Evolutionary conservation across 1,140 invertebrate species (phyloP), one percentile per base, ranked within the genome.

Genomic region (Camponotus floridanus): DNA sequence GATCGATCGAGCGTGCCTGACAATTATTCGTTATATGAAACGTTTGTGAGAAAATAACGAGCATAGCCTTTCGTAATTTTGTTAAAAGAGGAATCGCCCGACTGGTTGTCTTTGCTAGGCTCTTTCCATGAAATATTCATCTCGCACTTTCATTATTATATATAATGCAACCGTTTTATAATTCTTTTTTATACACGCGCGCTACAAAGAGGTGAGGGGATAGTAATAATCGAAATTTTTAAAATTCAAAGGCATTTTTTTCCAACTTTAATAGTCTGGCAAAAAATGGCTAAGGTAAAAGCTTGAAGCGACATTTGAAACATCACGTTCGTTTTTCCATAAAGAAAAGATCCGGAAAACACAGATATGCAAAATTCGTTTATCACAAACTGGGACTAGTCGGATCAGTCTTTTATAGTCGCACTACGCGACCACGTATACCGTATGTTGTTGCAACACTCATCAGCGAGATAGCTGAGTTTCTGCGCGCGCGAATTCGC

Each of bases 401-500:
- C 5, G 26, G 68, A 73, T 26, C 71, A 71, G 51, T 74, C 31
- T 74, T 70, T 18, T 26, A n/a, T 21, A 39, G 61, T 67, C 62
- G 48, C 45, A 70, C 8, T 42, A 31, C 64, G 57, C 68, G n/a
- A 59, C n/a, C 18, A 31, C 61, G 68, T 61, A 57, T 26, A 73
- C 79, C n/a, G 67, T 62, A 31, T 45, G 68, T 83, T 83, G 73
- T 83, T 61, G 68, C 57, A 61, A 68, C 18, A 31, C 21, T 73
- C 55, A 74, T 81, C 68, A 71, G 55, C 39, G 57, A 33, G 55
- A 83, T 73, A 68, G 68, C 18, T 13, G 55, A 83, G 68, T 61
- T 81, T 73, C 79, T 26, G 78, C 67, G 51, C 26, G 31, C 67
- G 39, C 48, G 79, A 83, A 83, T 73, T 74, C 55, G 76, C 64